A percentile compares a stretch with the other conserved stretches of the same genome.
phyloP scores from a whole-genome alignment of 1,140 invertebrate species.

The Drosophila ananassae region DNA sequence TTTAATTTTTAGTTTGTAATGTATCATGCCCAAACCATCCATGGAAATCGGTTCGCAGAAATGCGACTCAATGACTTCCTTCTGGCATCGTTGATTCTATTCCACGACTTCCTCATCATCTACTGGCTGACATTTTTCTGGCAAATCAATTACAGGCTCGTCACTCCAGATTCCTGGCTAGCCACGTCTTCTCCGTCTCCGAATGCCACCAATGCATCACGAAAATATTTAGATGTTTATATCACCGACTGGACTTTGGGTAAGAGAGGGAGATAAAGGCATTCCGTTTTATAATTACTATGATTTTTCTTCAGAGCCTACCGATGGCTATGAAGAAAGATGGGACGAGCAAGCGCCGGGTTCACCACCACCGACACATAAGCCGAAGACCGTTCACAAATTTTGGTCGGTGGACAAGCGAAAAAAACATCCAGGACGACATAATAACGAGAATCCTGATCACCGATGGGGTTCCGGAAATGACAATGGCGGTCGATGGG shows the following conservation, averaged over 20 bases:
- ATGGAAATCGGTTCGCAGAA: constrained; percentile 63
- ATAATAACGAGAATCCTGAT: background rate
- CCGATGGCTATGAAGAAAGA: background rate
- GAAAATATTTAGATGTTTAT: background rate
- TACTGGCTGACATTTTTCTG: constrained; percentile 69
- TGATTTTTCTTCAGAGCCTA: background rate
- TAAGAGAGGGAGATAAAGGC: background rate
- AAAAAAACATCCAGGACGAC: background rate
- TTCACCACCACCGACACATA: background rate
- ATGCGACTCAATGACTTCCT: constrained; percentile 60
- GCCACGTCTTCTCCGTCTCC: background rate
- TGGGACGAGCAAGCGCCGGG: background rate
- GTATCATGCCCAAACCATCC: constrained; percentile 68
- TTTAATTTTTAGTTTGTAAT: constrained; percentile 53
- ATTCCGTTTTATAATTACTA: background rate
- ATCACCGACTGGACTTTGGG: background rate
- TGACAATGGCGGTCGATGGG: background rate
- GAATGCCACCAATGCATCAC: background rate
- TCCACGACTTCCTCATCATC: constrained; percentile 68
- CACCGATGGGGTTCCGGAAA: background rate
- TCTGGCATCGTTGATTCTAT: constrained; percentile 61
- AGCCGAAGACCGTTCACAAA: background rate
- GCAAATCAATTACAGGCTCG: constrained; percentile 21
- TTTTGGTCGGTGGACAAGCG: constrained; percentile 7
- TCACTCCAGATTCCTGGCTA: constrained; percentile 21